phyloP scores from a whole-genome alignment of 2,113 vertebrate species.

The Jaculus jaculus region DNA sequence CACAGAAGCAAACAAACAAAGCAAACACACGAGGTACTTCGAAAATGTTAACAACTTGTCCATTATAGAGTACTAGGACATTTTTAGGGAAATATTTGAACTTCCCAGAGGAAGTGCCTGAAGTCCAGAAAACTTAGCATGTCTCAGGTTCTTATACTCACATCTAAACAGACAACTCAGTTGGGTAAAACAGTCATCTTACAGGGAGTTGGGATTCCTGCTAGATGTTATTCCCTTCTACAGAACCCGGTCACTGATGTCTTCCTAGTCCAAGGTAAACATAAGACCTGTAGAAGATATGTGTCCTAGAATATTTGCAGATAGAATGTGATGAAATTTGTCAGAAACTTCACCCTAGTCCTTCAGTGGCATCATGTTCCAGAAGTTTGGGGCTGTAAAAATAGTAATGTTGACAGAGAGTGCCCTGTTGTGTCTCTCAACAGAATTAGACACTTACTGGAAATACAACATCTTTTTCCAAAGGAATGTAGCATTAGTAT shows the following conservation, averaged over 20 bases:
- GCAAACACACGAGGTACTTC: not conserved
- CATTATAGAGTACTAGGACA: not conserved
- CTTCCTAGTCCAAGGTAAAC: slow-evolving; percentile 50
- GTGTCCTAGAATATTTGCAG: slow-evolving; percentile 44
- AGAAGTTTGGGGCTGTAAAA: slow-evolving; percentile 40
- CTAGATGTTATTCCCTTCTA: slow-evolving; percentile 24
- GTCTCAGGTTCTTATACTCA: slow-evolving; percentile 4
- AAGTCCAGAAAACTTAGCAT: not conserved
- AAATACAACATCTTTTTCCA: slow-evolving; percentile 34
- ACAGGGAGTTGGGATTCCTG: slow-evolving; percentile 17
- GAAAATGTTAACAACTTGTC: not conserved
- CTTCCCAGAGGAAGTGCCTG: not conserved
- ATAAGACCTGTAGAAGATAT: not conserved
- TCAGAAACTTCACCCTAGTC: not conserved
- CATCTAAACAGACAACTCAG: slow-evolving; percentile 22
- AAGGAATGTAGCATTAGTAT: not conserved
- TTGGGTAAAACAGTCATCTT: slow-evolving; percentile 40
- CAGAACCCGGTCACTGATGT: slow-evolving; percentile 43
- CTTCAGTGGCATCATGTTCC: slow-evolving; percentile 24
- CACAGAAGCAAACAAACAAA: not conserved
- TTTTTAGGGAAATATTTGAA: not conserved
- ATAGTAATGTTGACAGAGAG: not conserved
- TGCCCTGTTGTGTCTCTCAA: slow-evolving; percentile 14
- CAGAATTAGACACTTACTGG: slow-evolving; percentile 16
- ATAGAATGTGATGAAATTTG: slow-evolving; percentile 28